Evolutionary conservation across 2,113 vertebrate species (phyloP), one percentile per base, ranked within the genome.

Genomic region (Xiphophorus hellerii): DNA sequence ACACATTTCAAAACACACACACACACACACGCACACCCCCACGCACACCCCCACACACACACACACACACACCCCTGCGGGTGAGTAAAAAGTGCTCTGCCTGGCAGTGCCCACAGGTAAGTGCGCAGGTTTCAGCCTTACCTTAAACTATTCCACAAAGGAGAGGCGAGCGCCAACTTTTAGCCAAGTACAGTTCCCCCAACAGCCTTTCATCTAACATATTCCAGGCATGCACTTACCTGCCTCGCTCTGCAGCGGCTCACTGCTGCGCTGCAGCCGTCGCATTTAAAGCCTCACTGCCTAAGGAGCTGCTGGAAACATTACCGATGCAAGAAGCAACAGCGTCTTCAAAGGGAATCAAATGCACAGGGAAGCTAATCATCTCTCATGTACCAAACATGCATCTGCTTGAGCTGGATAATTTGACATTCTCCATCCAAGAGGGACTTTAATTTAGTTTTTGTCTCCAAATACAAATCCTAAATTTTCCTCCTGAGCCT

Each of bases 161-260:
- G 66, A 70, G 63, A 63, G 42, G 17, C 25, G 31, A 58, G 82
- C 39, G 72, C 84, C 86, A 81, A 74, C 66, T 80, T 88, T 84
- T 77, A 89, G 80, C 90, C 81, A 72, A 84, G 80, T 91, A 90
- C 88, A 91, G 80, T 86, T 92, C 90, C 87, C 90, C 87, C 89
- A 89, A 84, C 89, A 87, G 87, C 80, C 92, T 73, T 84, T 88
- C 81, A 87, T 84, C 84, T 88, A 79, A 66, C 88, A 92, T 93
- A 90, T 87, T 92, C 87, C 84, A 92, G 92, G 88, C 94, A 90
- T 92, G 94, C 93, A 89, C 92, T 92, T 94, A 94, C 94, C 92
- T 94, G 94, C 92, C 93, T 92, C 35, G 61, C 84, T 74, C 81
- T 76, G 84, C 84, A 87, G 65, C 89, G 75, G 70, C 86, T 80